These are phyloP conservation scores for Girardinus metallicus DNA, from an alignment of 2,797 vertebrate genomes.

Conservation along the genomic window DNA sequence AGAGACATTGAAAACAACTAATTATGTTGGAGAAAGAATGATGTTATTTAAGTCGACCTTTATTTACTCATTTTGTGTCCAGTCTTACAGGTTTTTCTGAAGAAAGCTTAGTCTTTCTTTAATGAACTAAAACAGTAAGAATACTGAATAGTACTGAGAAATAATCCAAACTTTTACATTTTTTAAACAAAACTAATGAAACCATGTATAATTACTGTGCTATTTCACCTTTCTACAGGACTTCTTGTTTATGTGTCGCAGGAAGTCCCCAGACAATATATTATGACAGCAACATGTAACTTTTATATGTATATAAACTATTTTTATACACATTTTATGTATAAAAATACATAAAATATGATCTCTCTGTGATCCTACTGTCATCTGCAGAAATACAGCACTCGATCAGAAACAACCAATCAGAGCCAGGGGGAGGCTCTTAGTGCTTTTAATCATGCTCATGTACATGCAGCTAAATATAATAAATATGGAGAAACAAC, in stretches of 20 bases:
- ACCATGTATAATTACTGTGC: neutral
- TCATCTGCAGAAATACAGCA: no score
- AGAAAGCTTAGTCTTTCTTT: neutral
- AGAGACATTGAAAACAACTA: neutral
- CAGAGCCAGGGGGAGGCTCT: no score
- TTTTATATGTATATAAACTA: no score
- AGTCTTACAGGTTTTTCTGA: neutral
- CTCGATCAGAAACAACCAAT: no score
- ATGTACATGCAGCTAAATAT: no score
- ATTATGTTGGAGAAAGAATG: neutral
- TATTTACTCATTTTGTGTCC: neutral
- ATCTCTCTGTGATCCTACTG: no score
- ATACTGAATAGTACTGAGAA: neutral
- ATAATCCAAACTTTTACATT: neutral
- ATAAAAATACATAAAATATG: no score
- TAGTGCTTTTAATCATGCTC: no score
- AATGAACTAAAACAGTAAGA: neutral
- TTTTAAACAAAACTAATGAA: neutral
- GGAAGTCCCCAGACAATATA: neutral
- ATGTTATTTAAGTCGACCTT: neutral
- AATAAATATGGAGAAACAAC: no score
- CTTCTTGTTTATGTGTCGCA: neutral
- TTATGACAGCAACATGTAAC: neutral
- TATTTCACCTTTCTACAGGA: neutral
- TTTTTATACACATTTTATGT: no score